Conservation (phyloP, 2,113 vertebrate genomes). For the Cyphomyrus discorhynchus region DNA sequence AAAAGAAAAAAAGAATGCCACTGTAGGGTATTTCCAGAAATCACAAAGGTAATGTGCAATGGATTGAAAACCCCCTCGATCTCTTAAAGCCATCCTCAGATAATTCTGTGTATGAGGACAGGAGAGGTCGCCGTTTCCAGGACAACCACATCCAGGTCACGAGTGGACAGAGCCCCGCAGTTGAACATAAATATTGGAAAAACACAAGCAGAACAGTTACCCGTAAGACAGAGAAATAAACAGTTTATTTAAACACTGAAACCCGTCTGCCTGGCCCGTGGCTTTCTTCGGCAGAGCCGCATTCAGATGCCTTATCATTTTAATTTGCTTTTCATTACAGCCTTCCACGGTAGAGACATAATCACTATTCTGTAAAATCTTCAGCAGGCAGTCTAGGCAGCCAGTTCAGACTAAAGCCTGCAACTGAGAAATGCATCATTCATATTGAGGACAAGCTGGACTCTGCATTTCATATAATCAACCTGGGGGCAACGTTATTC, state of each 20-base stretch:
- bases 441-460: background rate
- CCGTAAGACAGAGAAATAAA: background rate
- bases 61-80: background rate
- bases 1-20: background rate
- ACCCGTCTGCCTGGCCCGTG: background rate
- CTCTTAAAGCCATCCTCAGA: background rate
- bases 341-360: background rate
- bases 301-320: background rate
- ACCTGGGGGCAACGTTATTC: background rate
- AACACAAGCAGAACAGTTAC: background rate
- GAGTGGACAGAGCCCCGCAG: background rate
- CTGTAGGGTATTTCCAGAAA: background rate
- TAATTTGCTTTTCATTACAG: background rate
- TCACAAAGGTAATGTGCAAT: background rate
- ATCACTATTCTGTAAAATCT: background rate
- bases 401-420: background rate
- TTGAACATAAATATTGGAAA: background rate
- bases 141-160: background rate
- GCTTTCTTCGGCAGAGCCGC: background rate
- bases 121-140: constrained; percentile 4
- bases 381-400: background rate
- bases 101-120: background rate
- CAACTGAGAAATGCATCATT: background rate
- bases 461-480: background rate
- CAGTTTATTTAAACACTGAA: background rate